Conservation (phyloP, 2,113 vertebrate genomes). For the Leptocoma aspasia region DNA sequence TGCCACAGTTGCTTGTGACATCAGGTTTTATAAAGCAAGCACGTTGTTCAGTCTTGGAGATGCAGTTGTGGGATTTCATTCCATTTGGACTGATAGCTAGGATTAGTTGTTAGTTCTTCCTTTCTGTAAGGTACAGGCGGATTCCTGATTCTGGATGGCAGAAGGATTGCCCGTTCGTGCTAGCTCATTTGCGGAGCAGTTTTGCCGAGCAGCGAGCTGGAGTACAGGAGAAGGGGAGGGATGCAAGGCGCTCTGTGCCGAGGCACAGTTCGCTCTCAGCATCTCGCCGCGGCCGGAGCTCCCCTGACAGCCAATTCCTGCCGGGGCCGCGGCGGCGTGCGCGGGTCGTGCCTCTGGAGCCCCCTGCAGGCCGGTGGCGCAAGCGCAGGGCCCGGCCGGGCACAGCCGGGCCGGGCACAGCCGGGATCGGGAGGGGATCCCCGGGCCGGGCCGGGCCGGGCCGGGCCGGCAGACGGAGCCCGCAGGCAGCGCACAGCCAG, state of each 20-base stretch:
- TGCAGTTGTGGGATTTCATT: slow-evolving; percentile 46
- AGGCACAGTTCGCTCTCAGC: background rate
- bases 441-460: no score
- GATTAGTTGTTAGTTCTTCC: slow-evolving; percentile 35
- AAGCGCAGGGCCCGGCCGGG: background rate
- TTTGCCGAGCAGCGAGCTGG: slow-evolving; percentile 36
- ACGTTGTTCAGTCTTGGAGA: slow-evolving; percentile 30
- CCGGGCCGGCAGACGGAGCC: background rate
- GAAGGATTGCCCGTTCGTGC: slow-evolving; percentile 62
- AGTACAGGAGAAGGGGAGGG: background rate
- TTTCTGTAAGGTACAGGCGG: slow-evolving; percentile 26
- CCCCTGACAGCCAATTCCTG: background rate
- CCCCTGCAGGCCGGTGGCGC: slow-evolving; percentile 72
- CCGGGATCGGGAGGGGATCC: no score
- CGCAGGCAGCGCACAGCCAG: background rate
- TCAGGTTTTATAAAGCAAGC: background rate
- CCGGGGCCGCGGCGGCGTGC: background rate
- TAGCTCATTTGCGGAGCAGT: slow-evolving; percentile 24
- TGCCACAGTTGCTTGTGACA: background rate
- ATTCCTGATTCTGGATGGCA: slow-evolving; percentile 60
- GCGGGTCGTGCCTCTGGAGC: slow-evolving; percentile 70
- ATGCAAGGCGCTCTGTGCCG: accelerated
- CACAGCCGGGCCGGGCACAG: background rate
- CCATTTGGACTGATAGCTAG: slow-evolving; percentile 54
- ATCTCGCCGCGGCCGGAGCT: background rate